A percentile compares a stretch with the other conserved stretches of the same genome.
Conservation (phyloP, 2,797 vertebrate genomes). For the Xenops minutus region DNA sequence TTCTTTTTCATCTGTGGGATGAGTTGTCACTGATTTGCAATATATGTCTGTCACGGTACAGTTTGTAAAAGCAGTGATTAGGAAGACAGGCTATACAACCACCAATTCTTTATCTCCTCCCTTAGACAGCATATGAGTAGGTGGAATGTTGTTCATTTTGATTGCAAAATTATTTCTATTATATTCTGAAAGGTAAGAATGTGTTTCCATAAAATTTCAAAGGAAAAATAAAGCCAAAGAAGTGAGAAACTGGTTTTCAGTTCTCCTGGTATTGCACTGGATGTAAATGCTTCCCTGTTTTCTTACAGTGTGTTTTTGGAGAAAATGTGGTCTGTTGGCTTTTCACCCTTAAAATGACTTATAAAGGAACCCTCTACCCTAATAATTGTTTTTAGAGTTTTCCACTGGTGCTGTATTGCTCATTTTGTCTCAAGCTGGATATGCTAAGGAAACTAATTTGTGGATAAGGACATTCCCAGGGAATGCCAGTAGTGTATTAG, state of each 20-base stretch:
- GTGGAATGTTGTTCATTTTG: conserved; percentile 20
- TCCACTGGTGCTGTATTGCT: background rate
- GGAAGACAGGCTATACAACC: background rate
- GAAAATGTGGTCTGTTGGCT: background rate
- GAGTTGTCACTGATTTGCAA: conserved; percentile 34
- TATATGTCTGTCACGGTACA: background rate
- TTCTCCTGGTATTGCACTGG: background rate
- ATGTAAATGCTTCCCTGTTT: background rate
- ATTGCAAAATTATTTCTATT: conserved; percentile 3
- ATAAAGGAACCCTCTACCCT: background rate
- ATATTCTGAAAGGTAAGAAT: background rate
- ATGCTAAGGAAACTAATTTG: background rate
- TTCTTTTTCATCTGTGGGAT: conserved; percentile 40
- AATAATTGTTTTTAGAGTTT: background rate
- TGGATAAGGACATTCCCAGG: background rate
- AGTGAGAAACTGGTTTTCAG: background rate
- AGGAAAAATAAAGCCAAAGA: background rate
- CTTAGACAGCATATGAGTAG: background rate
- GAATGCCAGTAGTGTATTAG: background rate
- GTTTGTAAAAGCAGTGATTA: background rate
- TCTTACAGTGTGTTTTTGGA: background rate
- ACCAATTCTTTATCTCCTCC: background rate
- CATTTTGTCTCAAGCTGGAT: background rate
- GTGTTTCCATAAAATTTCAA: background rate
- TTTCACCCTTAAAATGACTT: background rate